phyloP scores from a whole-genome alignment of 2,797 vertebrate genomes.

The Hyperoplus immaculatus region DNA sequence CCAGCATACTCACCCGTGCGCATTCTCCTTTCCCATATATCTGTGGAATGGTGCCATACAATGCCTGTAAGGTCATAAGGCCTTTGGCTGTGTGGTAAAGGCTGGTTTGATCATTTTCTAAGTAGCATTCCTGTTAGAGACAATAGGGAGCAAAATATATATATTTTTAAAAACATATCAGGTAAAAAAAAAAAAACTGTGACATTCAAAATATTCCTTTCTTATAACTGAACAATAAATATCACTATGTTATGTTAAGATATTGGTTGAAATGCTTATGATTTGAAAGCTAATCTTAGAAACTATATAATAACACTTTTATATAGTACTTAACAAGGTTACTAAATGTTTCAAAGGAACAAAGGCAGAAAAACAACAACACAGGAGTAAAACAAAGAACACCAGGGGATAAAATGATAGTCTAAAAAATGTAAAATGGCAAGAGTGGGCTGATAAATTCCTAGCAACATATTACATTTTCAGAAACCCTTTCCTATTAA shows the following conservation, averaged over 20 bases:
- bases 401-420: too few relatives aligned
- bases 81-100: conserved; percentile 98
- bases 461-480: too few relatives aligned
- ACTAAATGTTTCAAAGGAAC: too few relatives aligned
- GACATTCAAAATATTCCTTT: neutral
- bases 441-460: too few relatives aligned
- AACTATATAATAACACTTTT: too few relatives aligned
- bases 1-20: conserved; percentile 87
- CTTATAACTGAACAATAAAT: neutral
- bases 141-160: neutral
- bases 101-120: conserved; percentile 98
- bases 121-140: conserved; percentile 92
- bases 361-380: too few relatives aligned
- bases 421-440: too few relatives aligned
- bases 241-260: neutral
- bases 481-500: too few relatives aligned
- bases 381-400: too few relatives aligned
- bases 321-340: too few relatives aligned
- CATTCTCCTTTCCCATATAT: conserved; percentile 98
- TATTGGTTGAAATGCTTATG: neutral
- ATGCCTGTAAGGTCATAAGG: conserved; percentile 95
- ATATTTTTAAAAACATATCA: neutral
- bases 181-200: neutral
- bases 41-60: conserved; percentile 97
- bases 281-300: neutral